Evolutionary conservation across 2,797 vertebrate species (phyloP), one percentile per base, ranked within the genome.

Genomic region (Australoheros facetus): DNA sequence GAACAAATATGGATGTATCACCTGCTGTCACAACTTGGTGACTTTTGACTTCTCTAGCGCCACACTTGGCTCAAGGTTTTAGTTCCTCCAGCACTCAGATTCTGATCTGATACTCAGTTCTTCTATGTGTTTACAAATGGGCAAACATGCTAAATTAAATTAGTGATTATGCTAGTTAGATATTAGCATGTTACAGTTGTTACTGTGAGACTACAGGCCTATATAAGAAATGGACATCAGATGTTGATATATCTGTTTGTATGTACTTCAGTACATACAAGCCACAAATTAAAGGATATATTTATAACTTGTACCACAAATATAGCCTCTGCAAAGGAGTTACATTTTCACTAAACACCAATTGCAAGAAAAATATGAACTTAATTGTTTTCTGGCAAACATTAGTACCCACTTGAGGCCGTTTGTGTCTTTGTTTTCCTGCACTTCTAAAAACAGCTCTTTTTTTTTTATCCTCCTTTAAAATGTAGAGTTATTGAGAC

Each of bases 321-420:
- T 28, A n/a, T 8, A 53, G 62, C 14, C 9, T 56, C 59, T 62
- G 37, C 21, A 42, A 42, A 62, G 14, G 23, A 48, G 23, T 39
- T 48, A 26, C 23, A 23, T 48, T 66, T 66, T 23, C 62, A 48
- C 39, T 66, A 28, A 48, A 48, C 26, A 28, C 39, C 62, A 66
- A 28, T 48, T 28, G 45, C 42, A 48, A 66, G 42, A 19, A 48
- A 28, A 48, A 66, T 19, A 48, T 73, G n/a, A 39, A 55, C 2
- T 45, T 30, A 59, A 45, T 53, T 39, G 4, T 54, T 57, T 73
- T 62, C 21, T 75, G 78, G 55, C 21, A 60, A 79, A 45, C 21
- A 45, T 28, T 30, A 34, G 5, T 32, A 51, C 21, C 48, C 19
- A 62, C 3, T 28, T 7, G 42, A 26, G 62, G 26, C 45, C 28